Evolutionary conservation across 2,888 invertebrate species (phyloP), one percentile per base, ranked within the genome.

Genomic region (Lypha dubia): DNA sequence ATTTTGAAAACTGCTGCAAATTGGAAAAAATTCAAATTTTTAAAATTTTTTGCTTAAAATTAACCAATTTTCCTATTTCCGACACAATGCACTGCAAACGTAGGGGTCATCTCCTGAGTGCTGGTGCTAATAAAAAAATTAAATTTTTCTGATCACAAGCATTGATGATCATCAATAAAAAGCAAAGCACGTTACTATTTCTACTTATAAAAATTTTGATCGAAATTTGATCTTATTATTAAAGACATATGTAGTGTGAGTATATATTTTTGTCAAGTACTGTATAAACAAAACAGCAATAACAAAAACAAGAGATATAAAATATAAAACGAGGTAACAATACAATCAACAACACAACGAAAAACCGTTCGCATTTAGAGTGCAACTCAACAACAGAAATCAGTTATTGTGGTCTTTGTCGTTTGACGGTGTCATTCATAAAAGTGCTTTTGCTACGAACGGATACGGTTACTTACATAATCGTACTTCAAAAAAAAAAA

Each of bases 341-440:
- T 68, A 83, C 77, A 73, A 74, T 56, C 73, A 74, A 71, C 65
- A 76, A 74, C 67, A 83, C 58, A 77, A 83, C 71, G 56, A 81
- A 79, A 84, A 84, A 77, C 75, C 74, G 84, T 84, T 84, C 84
- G 84, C 84, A 81, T 84, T 84, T 84, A 60, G 81, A 84, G 77
- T 84, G 81, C 84, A 84, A 63, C 81, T 81, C 77, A 84, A 84
- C 84, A 77, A 51, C 77, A 77, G 68, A 73, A 73, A 84, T 84
- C 77, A 84, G 84, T 84, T 84, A 84, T 79, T 84, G 77, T 75
- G 70, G 84, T 84, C 70, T 81, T 84, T 77, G 84, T 74, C 63
- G 68, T 75, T 74, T 81, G 77, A 79, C 84, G 84, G 81, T 84
- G 81, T 84, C 84, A 84, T 84, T 84, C 84, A 84, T 84, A 84